Percentiles rank a stretch among this genome's conserved stretches.
These are phyloP conservation scores for Ambastaia sidthimunki DNA, from an alignment of 2,797 vertebrate species.

Conservation along the genomic window DNA sequence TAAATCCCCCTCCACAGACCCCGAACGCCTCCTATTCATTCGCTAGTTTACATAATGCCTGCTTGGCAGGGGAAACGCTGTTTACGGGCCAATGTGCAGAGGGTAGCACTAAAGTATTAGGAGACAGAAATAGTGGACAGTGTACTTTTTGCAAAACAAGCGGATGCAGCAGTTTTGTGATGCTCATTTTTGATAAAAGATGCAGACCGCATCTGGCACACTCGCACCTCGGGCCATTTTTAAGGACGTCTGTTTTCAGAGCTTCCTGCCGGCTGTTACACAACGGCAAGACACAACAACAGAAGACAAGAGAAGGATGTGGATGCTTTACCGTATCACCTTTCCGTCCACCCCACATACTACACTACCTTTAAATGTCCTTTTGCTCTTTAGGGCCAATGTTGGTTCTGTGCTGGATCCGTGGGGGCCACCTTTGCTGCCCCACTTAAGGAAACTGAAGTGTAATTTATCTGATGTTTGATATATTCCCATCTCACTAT, in stretches of 20 bases:
- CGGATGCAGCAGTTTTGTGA: slow-evolving; percentile 38
- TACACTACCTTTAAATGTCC: slow-evolving; percentile 58
- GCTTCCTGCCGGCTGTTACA: slow-evolving; percentile 12
- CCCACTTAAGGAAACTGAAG: slow-evolving; percentile 66
- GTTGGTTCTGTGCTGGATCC: slow-evolving; percentile 53
- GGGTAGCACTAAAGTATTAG: slow-evolving; percentile 39
- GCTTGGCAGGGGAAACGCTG: slow-evolving; percentile 18
- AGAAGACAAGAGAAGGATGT: neutral
- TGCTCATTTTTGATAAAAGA: slow-evolving; percentile 33
- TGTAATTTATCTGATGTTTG: slow-evolving; percentile 75
- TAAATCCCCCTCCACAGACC: slow-evolving; percentile 5
- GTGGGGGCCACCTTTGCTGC: slow-evolving; percentile 67
- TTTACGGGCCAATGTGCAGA: slow-evolving; percentile 44
- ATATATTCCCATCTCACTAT: slow-evolving; percentile 34
- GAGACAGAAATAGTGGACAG: slow-evolving; percentile 27
- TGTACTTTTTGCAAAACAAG: slow-evolving; percentile 30
- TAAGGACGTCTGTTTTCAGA: slow-evolving; percentile 37
- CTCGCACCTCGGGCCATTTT: slow-evolving; percentile 25
- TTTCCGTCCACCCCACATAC: slow-evolving; percentile 51
- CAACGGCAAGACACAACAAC: neutral
- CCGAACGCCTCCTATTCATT: neutral
- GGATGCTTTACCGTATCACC: slow-evolving; percentile 6
- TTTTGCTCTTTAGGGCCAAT: slow-evolving; percentile 60
- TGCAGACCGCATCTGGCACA: slow-evolving; percentile 33
- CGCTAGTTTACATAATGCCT: slow-evolving; percentile 3